Evolutionary conservation across 2,888 invertebrate species (phyloP).

Genomic region (Stramonita haemastoma): DNA sequence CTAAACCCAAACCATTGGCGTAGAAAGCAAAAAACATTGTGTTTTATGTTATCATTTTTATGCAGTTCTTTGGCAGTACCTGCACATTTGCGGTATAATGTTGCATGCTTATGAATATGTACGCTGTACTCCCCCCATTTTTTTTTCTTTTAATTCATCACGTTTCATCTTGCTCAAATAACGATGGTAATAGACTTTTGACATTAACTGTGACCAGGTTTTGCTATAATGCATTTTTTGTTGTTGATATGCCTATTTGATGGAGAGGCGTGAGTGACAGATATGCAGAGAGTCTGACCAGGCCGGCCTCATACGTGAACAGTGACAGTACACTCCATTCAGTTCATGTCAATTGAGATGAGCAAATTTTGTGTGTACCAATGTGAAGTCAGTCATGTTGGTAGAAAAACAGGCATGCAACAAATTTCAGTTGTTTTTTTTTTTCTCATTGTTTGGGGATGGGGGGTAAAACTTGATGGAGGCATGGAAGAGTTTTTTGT

Average conservation of each 20-base stretch:
- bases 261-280: background rate
- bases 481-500: no score
- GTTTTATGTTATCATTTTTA: background rate
- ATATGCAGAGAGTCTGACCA: no score
- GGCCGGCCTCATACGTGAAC: no score
- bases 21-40: background rate
- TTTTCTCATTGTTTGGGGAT: no score
- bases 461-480: no score
- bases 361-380: no score
- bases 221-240: background rate
- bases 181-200: background rate
- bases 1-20: background rate
- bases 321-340: no score
- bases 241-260: background rate
- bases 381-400: no score
- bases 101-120: no score
- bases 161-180: slow-evolving; percentile 11
- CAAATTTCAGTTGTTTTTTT: no score
- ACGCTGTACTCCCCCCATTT: background rate
- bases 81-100: background rate
- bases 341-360: no score
- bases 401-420: no score
- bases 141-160: background rate
- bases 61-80: background rate
- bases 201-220: background rate